phyloP scores from a whole-genome alignment of 2,888 invertebrate species.

The Eudasyphora cyanicolor region DNA sequence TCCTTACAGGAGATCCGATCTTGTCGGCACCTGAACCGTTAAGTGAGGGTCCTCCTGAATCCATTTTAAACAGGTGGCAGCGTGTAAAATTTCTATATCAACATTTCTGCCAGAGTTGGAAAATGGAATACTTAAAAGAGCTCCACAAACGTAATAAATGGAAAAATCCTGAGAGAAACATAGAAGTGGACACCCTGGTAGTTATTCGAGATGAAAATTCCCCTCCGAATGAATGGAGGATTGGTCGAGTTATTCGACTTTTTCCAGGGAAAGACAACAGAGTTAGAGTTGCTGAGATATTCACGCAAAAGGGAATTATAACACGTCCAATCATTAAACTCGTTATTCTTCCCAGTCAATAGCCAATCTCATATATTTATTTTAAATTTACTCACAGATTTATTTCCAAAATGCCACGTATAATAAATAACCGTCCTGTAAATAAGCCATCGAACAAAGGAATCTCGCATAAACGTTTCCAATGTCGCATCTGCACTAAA shows the following conservation, averaged over 20 bases:
- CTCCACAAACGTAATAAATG: slow-evolving; percentile 30
- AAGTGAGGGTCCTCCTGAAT: background rate
- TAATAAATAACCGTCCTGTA: no score
- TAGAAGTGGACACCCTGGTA: background rate
- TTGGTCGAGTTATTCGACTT: background rate
- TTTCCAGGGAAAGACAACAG: background rate
- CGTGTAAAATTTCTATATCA: slow-evolving; percentile 43
- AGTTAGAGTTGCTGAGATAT: background rate
- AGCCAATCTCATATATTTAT: background rate
- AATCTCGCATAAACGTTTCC: no score
- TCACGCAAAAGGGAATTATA: background rate
- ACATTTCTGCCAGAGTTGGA: slow-evolving; percentile 34
- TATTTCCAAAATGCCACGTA: no score
- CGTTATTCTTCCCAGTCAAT: background rate
- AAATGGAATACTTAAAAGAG: slow-evolving; percentile 31
- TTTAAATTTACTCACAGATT: background rate
- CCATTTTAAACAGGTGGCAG: slow-evolving; percentile 28
- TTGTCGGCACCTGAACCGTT: background rate
- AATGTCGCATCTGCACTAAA: background rate
- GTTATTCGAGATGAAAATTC: background rate
- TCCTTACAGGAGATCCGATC: slow-evolving; percentile 12
- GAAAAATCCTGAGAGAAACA: background rate
- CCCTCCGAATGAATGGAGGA: background rate
- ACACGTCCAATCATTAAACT: background rate
- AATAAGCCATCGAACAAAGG: no score